A percentile compares a stretch with the other conserved stretches of the same genome.
Evolutionary conservation across 2,888 invertebrate genomes (phyloP).

Genomic region (Leptinotarsa juncta): DNA sequence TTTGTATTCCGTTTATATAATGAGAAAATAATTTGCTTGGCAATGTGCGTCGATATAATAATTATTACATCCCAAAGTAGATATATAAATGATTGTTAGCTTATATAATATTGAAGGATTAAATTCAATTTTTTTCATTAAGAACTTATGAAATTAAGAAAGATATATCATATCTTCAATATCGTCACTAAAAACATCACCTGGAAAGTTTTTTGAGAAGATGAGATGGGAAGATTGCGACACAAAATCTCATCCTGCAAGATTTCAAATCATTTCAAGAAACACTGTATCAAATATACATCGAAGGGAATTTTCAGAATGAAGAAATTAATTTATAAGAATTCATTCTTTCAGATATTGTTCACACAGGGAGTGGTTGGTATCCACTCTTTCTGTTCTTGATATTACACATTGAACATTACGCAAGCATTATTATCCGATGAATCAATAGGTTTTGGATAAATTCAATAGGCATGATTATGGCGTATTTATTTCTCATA

Average conservation of each 20-base stretch:
- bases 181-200: too few relatives aligned
- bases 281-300: too few relatives aligned
- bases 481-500: not conserved
- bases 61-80: not conserved
- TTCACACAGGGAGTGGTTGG: slow-evolving; percentile 9
- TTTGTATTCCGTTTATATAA: slow-evolving; percentile 23
- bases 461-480: not conserved
- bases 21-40: slow-evolving; percentile 9
- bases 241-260: not conserved
- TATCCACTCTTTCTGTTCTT: not conserved
- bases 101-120: not conserved
- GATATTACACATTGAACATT: slow-evolving; percentile 8
- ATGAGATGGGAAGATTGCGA: too few relatives aligned
- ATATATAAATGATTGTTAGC: not conserved
- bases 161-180: not conserved
- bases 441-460: not conserved
- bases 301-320: not conserved
- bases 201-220: too few relatives aligned
- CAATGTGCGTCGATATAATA: slow-evolving; percentile 9
- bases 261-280: not conserved
- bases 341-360: not conserved
- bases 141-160: not conserved
- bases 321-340: not conserved
- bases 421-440: slow-evolving; percentile 11
- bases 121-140: not conserved